A percentile compares a stretch with the other conserved stretches of the same genome.
These are phyloP conservation scores for Eurystomus gularis DNA, from an alignment of 2,113 vertebrate genomes.

Conservation along the genomic window DNA sequence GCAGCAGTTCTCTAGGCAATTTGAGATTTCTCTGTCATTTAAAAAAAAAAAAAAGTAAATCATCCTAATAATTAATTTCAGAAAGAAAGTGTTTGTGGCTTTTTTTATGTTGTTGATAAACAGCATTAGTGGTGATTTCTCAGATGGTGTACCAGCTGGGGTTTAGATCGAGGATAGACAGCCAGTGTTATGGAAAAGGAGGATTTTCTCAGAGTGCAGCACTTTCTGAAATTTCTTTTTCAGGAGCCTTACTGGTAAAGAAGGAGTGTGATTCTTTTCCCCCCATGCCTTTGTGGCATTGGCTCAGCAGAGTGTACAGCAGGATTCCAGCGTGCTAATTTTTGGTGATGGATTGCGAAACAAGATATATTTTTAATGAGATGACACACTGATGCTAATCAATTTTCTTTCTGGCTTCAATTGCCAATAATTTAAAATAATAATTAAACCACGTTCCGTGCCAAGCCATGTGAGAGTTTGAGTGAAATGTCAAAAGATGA, in stretches of 20 bases:
- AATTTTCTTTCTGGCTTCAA: neutral
- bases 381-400: neutral
- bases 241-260: neutral
- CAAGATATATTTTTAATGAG: constrained; percentile 12
- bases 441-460: neutral
- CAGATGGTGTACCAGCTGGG: neutral
- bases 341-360: neutral
- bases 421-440: neutral
- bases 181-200: neutral
- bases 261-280: neutral
- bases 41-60: neutral
- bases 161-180: neutral
- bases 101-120: neutral
- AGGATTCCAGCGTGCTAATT: neutral
- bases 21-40: neutral
- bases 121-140: neutral
- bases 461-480: neutral
- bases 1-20: neutral
- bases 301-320: neutral
- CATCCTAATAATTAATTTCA: neutral
- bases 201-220: neutral
- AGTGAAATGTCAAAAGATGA: neutral
- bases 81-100: neutral
- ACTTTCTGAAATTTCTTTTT: neutral
- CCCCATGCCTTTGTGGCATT: neutral